Evolutionary conservation across 92 coral and sea anemone genomes (phyloP), one percentile per base, ranked within the genome.

Genomic region (Blastomussa wellsi): DNA sequence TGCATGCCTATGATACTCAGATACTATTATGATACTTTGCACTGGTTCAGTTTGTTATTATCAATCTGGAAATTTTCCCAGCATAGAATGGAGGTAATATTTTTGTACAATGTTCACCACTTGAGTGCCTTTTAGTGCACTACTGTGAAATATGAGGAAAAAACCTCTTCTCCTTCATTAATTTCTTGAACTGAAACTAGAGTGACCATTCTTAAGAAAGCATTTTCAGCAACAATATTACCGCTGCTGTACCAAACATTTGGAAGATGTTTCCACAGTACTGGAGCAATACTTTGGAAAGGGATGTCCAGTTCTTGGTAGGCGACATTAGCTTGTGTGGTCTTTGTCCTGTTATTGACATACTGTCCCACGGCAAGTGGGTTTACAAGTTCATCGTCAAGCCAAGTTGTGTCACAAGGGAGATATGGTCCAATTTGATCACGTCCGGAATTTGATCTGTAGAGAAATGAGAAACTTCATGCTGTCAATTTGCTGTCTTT

Each of bases 121-220:
- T n/a, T n/a, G n/a, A 29, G 17, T 26, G 35, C 11, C 17, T 32
- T 6, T 90, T 78, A 94, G 85, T 91, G 92, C 53, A 97, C 89
- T 51, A 95, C 95, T 26, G 99, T 97, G 66, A 95, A 97, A 72
- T 97, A 97, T 29, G 99, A 97, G n/a, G 99, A 97, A 64, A 97
- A 89, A 52, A 97, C 77, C 66, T 97, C 99, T 59, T 97, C 97
- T 9, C 93, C 93, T 83, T 93, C 84, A 24, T 39, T 19, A 33
- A 97, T 93, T 48, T 93, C 91, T 49, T 88, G 80, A 29, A 89
- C 81, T 33, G 99, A 95, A 19, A 97, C 91, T 29, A 97, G 88
- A 20, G 95, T 93, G 48, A 97, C 97, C 29, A 86, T 87, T 86
- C 99, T 90, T 26, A 97, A 88, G 79, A 89, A 92, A 49, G 91